Percentiles rank a stretch among this genome's conserved stretches.
Evolutionary conservation across 2,797 vertebrate species (phyloP).

Genomic region (Sebastes oblongus): DNA sequence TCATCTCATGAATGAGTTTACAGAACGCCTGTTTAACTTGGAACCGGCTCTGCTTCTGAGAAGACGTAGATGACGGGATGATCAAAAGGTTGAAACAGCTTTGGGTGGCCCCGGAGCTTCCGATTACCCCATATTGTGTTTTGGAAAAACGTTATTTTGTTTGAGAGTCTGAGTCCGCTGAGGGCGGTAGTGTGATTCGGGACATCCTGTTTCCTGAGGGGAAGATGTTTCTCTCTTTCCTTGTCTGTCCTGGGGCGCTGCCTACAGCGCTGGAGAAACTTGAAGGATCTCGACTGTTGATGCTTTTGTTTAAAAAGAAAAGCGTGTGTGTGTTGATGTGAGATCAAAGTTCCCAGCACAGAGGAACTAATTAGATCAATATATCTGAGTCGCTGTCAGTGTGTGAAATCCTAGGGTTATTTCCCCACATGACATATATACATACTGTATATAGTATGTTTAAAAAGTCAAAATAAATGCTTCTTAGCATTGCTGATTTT

Average conservation of each 20-base stretch:
- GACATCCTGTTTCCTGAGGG: slow-evolving; percentile 79
- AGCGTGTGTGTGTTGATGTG: slow-evolving; percentile 44
- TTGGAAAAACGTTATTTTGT: slow-evolving; percentile 62
- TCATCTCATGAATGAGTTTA: slow-evolving; percentile 32
- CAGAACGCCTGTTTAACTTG: slow-evolving; percentile 63
- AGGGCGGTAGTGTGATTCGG: slow-evolving; percentile 45
- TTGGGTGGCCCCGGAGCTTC: slow-evolving; percentile 68
- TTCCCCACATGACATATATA: background rate
- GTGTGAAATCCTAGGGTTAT: slow-evolving; percentile 7
- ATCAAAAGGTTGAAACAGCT: slow-evolving; percentile 66
- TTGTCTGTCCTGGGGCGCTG: slow-evolving; percentile 46
- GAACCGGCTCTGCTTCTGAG: slow-evolving; percentile 41
- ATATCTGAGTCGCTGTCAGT: slow-evolving; percentile 10
- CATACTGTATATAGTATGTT: background rate
- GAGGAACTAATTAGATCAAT: slow-evolving; percentile 43
- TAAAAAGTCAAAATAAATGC: background rate
- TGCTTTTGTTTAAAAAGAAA: slow-evolving; percentile 40
- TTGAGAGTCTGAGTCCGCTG: slow-evolving; percentile 47
- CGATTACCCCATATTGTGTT: slow-evolving; percentile 63
- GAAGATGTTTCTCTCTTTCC: slow-evolving; percentile 50
- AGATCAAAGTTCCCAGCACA: slow-evolving; percentile 49
- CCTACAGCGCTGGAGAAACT: slow-evolving; percentile 60
- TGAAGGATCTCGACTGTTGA: slow-evolving; percentile 55
- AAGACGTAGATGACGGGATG: slow-evolving; percentile 41
- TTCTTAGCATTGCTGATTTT: too few relatives aligned